Conservation (phyloP, 2,888 invertebrate genomes). For the Atethmia centrago region DNA sequence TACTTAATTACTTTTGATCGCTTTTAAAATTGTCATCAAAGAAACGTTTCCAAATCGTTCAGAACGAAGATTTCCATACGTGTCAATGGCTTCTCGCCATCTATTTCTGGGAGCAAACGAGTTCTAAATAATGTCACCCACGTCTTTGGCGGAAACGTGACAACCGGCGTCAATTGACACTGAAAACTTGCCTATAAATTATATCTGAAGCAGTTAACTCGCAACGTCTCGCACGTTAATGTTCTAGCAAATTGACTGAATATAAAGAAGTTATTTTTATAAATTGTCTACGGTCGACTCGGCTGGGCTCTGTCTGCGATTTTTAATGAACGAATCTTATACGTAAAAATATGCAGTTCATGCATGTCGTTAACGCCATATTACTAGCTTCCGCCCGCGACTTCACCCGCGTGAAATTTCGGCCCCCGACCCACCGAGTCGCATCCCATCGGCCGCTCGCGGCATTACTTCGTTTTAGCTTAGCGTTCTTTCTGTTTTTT, state of each 20-base stretch:
- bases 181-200: slow-evolving; percentile 56
- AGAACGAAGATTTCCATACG: slow-evolving; percentile 46
- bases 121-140: slow-evolving; percentile 53
- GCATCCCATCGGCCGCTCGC: too few species aligned
- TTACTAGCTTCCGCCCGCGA: too few species aligned
- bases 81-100: slow-evolving; percentile 50
- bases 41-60: slow-evolving; percentile 45
- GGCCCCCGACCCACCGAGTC: too few species aligned
- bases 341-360: slow-evolving; percentile 20
- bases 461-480: too few species aligned
- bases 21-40: slow-evolving; percentile 46
- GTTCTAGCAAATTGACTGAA: slow-evolving; percentile 37
- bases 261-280: slow-evolving; percentile 26
- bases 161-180: slow-evolving; percentile 39
- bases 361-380: slow-evolving; percentile 31
- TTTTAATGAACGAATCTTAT: slow-evolving; percentile 22
- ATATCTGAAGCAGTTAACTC: slow-evolving; percentile 53
- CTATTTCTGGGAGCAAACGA: slow-evolving; percentile 51
- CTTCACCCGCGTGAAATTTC: too few species aligned
- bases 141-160: slow-evolving; percentile 47
- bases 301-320: slow-evolving; percentile 23
- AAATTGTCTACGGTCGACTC: slow-evolving; percentile 9
- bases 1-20: slow-evolving; percentile 29
- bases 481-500: too few species aligned
- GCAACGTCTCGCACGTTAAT: slow-evolving; percentile 33